A percentile compares a stretch with the other conserved stretches of the same genome.
phyloP scores from a whole-genome alignment of 2,888 invertebrate genomes.

The Nectonema munidae region DNA sequence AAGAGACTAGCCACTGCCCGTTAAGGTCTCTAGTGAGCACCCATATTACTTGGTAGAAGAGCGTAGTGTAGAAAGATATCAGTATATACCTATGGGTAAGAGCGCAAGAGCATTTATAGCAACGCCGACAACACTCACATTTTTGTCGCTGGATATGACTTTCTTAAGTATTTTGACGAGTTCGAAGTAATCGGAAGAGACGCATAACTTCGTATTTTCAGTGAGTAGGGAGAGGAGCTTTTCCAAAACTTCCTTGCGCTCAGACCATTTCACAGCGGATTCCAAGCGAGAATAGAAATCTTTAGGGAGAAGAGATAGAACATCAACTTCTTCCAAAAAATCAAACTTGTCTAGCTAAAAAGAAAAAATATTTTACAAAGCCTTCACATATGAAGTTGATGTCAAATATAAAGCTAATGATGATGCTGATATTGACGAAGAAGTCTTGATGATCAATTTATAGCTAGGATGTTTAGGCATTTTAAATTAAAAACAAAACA shows the following conservation, averaged over 20 bases:
- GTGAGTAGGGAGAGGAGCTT: constrained; percentile 40
- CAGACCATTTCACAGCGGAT: constrained; percentile 82
- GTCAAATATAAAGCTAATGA: no score
- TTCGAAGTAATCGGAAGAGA: constrained; percentile 54
- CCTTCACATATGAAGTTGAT: no score
- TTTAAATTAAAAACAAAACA: no score
- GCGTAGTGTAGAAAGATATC: background rate
- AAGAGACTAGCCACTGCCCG: no score
- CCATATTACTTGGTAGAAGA: no score
- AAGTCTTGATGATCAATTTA: no score
- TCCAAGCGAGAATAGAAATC: constrained; percentile 72
- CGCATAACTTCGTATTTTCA: constrained; percentile 44
- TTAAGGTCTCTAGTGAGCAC: no score
- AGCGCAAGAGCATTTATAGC: constrained; percentile 48
- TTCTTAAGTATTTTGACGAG: constrained; percentile 30
- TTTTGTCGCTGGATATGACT: constrained; percentile 58
- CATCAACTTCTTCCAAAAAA: constrained; percentile 67
- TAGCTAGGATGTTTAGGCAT: no score
- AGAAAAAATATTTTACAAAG: no score
- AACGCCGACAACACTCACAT: constrained; percentile 57
- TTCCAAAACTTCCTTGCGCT: constrained; percentile 64
- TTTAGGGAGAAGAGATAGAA: constrained; percentile 59
- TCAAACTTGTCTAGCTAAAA: constrained; percentile 36
- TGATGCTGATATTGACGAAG: no score
- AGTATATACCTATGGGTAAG: constrained; percentile 13